Percentiles rank a stretch among this genome's conserved stretches.
phyloP scores from a whole-genome alignment of 2,113 vertebrate genomes.

The Neofelis nebulosa region DNA sequence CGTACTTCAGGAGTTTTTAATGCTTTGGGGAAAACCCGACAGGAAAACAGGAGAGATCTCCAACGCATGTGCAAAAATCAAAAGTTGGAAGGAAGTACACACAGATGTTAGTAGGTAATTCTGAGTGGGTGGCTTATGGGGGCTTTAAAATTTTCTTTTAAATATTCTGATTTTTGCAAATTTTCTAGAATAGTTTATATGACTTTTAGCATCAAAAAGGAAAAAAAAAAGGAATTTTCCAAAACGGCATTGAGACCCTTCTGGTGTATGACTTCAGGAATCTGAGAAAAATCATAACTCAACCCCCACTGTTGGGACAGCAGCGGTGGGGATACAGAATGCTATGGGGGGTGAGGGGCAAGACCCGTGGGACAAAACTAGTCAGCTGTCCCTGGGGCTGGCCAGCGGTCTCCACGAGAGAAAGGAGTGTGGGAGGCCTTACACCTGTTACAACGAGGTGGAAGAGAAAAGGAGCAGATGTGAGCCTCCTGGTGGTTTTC shows the following conservation, averaged over 20 bases:
- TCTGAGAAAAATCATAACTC: neutral
- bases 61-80: neutral
- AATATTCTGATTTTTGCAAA: neutral
- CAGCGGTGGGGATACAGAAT: neutral
- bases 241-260: neutral
- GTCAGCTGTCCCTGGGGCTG: too few relatives aligned
- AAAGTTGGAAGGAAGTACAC: neutral
- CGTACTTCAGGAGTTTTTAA: neutral
- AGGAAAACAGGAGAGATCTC: neutral
- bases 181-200: neutral
- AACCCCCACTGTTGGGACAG: neutral
- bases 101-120: neutral
- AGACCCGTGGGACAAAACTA: neutral
- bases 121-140: neutral
- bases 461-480: neutral
- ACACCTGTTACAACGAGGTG: neutral
- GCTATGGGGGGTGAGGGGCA: neutral
- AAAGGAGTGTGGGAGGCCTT: neutral
- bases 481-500: rapidly evolving
- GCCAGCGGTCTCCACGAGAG: neutral
- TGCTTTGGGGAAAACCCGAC: neutral
- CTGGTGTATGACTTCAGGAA: neutral
- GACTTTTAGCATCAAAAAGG: neutral
- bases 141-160: neutral
- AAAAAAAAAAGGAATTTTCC: neutral